Evolutionary conservation across 2,797 vertebrate species (phyloP).

Genomic region (Pseudotriccus pelzelni): DNA sequence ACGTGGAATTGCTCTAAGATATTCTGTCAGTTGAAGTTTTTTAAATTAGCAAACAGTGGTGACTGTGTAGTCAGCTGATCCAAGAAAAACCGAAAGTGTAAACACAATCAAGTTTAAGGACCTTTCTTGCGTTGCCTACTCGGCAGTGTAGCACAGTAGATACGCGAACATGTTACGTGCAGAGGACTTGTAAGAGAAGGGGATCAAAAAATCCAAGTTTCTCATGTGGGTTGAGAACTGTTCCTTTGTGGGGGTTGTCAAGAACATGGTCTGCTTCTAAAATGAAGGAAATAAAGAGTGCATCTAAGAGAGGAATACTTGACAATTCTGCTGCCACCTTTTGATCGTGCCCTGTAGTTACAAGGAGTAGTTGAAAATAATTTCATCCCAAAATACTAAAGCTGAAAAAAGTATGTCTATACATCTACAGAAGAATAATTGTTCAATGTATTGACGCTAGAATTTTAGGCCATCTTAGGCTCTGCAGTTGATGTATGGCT

Average conservation of each 20-base stretch:
- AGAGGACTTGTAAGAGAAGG: neutral
- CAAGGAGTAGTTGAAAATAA: neutral
- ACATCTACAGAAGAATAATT: neutral
- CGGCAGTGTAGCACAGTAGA: neutral
- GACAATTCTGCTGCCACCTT: conserved; percentile 62
- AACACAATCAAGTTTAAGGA: neutral
- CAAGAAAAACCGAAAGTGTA: neutral
- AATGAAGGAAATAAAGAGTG: neutral
- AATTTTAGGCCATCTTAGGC: neutral
- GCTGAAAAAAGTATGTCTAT: neutral
- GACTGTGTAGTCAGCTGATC: neutral
- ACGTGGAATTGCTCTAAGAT: neutral
- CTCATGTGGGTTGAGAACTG: neutral
- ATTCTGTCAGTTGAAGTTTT: conserved; percentile 4
- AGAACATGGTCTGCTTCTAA: neutral
- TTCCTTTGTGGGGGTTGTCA: neutral
- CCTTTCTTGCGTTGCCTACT: neutral
- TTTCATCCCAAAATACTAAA: neutral
- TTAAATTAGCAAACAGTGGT: conserved; percentile 27
- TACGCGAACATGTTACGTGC: neutral
- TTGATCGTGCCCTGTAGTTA: conserved; percentile 24
- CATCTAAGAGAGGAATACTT: neutral
- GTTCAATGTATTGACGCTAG: neutral
- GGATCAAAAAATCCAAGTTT: neutral
- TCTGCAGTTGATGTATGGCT: neutral